Percentiles rank a stretch among this genome's conserved stretches.
phyloP scores from a whole-genome alignment of 1,140 invertebrate species.

The Polypedilum vanderplanki region DNA sequence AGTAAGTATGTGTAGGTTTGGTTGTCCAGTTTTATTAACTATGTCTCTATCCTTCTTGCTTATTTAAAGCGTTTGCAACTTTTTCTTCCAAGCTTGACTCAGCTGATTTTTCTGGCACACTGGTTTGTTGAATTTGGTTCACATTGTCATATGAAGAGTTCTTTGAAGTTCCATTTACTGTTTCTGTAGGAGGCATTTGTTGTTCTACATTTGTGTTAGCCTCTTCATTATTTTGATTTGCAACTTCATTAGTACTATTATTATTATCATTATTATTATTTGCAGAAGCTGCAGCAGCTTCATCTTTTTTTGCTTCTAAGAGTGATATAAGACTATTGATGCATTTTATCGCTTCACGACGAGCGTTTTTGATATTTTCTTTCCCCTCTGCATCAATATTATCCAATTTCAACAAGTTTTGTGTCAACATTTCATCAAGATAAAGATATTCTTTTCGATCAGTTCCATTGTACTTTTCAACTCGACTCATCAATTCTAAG shows the following conservation, averaged over 20 bases:
- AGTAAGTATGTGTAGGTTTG: too few relatives aligned
- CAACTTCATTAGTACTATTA: neutral
- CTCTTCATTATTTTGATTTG: neutral
- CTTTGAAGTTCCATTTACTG: neutral
- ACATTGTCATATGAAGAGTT: constrained; percentile 23
- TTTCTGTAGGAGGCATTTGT: neutral
- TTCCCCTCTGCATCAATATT: constrained; percentile 86
- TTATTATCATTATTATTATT: neutral
- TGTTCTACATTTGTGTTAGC: neutral
- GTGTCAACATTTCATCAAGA: constrained; percentile 90
- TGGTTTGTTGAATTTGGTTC: neutral
- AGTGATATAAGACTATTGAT: constrained; percentile 80
- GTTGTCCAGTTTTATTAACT: neutral
- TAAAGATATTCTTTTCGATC: constrained; percentile 80
- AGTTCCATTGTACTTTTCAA: constrained; percentile 69
- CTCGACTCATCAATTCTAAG: constrained; percentile 64
- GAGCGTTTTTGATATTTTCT: constrained; percentile 74
- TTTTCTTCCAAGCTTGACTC: constrained; percentile 22
- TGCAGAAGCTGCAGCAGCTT: constrained; percentile 41
- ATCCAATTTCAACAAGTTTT: constrained; percentile 84
- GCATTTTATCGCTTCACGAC: constrained; percentile 79
- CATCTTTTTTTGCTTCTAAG: constrained; percentile 64
- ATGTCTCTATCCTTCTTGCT: neutral
- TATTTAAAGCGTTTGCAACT: neutral
- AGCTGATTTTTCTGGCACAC: constrained; percentile 24